Evolutionary conservation across 2,888 invertebrate species (phyloP).

Genomic region (Zygaena filipendulae): DNA sequence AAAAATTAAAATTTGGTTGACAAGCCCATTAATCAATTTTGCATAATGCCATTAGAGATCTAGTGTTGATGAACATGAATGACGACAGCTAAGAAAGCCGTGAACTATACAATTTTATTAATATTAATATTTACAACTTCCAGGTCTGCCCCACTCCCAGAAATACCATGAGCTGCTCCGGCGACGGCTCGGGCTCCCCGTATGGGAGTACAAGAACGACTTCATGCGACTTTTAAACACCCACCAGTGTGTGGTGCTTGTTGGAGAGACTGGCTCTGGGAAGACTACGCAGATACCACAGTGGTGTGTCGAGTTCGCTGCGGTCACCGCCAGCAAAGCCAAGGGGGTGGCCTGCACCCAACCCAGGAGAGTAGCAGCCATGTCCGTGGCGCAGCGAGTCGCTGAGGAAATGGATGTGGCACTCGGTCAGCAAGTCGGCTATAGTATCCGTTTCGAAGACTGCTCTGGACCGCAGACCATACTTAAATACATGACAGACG

Average conservation of each 20-base stretch:
- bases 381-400: conserved; percentile 99
- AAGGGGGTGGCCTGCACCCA: conserved; percentile 93
- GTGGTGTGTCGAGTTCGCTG: conserved; percentile 58
- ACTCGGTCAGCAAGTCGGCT: conserved; percentile 71
- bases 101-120: background rate
- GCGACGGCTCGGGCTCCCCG: conserved; percentile 92
- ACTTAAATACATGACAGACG: conserved; percentile 99
- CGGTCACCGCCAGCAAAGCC: conserved; percentile 40
- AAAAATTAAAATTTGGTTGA: too few species aligned
- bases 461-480: conserved; percentile 95
- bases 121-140: background rate
- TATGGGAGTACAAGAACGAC: conserved; percentile 97
- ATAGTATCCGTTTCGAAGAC: conserved; percentile 97
- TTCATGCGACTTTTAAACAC: conserved; percentile 94
- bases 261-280: conserved; percentile 99
- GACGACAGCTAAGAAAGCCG: background rate
- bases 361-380: conserved; percentile 97
- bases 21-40: too few species aligned
- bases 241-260: conserved; percentile 95
- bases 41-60: background rate
- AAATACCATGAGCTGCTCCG: conserved; percentile 90
- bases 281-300: conserved; percentile 99
- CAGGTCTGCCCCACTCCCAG: conserved; percentile 84
- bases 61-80: background rate
- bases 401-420: conserved; percentile 99